Evolutionary conservation across 2,113 vertebrate genomes (phyloP).

Genomic region (Bufo bufo): DNA sequence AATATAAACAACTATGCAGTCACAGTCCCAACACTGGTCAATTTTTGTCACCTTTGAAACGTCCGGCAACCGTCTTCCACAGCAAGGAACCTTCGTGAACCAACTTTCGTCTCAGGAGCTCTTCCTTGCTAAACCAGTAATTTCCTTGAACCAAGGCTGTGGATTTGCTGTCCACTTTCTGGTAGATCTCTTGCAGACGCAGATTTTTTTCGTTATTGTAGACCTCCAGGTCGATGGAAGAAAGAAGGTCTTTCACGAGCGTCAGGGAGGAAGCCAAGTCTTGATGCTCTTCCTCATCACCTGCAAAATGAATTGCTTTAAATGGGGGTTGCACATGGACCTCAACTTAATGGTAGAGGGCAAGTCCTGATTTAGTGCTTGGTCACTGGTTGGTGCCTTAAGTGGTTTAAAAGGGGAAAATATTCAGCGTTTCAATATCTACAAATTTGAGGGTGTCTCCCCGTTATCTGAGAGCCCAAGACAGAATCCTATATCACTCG

Average conservation of each 20-base stretch:
- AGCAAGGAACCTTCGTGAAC: constrained; percentile 85
- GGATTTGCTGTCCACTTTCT: constrained; percentile 77
- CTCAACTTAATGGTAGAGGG: neutral
- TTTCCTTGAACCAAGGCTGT: constrained; percentile 73
- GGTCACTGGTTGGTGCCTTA: too few species aligned
- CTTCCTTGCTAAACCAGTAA: constrained; percentile 78
- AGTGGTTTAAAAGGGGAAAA: too few species aligned
- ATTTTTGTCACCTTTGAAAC: constrained; percentile 80
- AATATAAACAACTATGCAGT: neutral
- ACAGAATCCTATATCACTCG: too few species aligned
- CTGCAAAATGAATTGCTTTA: constrained; percentile 62
- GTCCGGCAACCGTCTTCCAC: constrained; percentile 82
- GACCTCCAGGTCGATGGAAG: constrained; percentile 84
- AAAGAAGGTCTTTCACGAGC: constrained; percentile 81
- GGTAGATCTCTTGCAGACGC: constrained; percentile 84
- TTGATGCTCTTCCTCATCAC: constrained; percentile 77
- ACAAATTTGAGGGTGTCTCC: too few species aligned
- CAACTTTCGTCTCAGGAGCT: constrained; percentile 81
- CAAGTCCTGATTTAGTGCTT: too few species aligned
- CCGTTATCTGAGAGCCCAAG: too few species aligned
- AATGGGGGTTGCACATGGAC: neutral
- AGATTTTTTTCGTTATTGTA: constrained; percentile 80
- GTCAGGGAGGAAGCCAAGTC: constrained; percentile 73
- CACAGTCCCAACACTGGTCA: too few species aligned
- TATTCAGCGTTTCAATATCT: too few species aligned